Conservation (phyloP, 1,140 invertebrate species). For the Drosophila navojoa region DNA sequence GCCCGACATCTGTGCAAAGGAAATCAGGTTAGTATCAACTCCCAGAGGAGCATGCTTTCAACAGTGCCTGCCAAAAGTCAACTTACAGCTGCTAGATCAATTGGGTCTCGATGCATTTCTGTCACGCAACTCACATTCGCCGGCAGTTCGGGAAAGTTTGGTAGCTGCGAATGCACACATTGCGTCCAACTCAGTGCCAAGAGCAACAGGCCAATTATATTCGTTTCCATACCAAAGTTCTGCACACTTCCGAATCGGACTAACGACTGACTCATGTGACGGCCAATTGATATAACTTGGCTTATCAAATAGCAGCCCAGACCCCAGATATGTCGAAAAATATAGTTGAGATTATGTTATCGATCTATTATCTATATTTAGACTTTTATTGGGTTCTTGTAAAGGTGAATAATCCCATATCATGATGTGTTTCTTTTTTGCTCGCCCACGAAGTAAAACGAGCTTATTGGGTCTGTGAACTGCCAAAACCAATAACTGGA, state of each 20-base stretch:
- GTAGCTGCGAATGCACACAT: neutral
- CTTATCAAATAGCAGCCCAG: constrained; percentile 22
- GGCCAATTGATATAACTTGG: constrained; percentile 13
- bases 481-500: no score
- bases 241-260: neutral
- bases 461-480: no score
- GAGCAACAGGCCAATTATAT: neutral
- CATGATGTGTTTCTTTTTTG: no score
- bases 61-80: neutral
- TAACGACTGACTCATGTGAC: constrained; percentile 17
- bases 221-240: constrained; percentile 25
- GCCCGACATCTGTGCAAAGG: constrained; percentile 46
- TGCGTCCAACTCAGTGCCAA: constrained; percentile 4
- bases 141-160: neutral
- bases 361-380: neutral
- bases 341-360: neutral
- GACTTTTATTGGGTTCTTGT: neutral
- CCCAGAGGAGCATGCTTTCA: no score
- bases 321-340: neutral
- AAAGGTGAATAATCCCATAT: no score
- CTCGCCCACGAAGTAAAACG: no score
- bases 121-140: constrained; percentile 6
- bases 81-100: constrained; percentile 43
- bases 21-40: constrained; percentile 1
- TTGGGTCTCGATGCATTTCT: neutral